Conservation (phyloP, 2,888 invertebrate species). For the Tetranychus piercei region DNA sequence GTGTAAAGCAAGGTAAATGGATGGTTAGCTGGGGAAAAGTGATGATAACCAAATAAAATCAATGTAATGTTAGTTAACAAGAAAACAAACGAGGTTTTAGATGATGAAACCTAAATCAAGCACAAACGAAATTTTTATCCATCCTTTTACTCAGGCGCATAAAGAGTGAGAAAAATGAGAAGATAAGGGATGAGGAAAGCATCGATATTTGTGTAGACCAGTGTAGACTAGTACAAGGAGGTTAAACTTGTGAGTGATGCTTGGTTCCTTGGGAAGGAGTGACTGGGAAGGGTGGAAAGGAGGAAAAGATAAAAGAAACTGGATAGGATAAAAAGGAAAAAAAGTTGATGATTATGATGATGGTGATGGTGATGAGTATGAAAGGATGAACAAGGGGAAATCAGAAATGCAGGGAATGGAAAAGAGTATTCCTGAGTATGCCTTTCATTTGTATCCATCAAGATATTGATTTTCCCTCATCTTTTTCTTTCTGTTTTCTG, state of each 20-base stretch:
- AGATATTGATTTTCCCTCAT: background rate
- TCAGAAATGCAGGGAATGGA: background rate
- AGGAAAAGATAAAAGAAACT: background rate
- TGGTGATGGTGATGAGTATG: background rate
- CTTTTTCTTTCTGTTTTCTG: background rate
- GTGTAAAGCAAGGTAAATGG: background rate
- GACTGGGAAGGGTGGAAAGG: background rate
- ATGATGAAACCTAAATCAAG: background rate
- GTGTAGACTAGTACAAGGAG: background rate
- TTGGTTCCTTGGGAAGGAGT: slow-evolving; percentile 2
- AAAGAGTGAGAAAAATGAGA: background rate
- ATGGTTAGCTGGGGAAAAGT: background rate
- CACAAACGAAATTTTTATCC: background rate
- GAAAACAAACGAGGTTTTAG: background rate
- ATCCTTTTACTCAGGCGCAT: background rate
- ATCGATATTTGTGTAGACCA: background rate
- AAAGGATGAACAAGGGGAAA: slow-evolving; percentile 2
- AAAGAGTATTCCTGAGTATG: background rate
- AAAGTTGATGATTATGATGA: slow-evolving; percentile 1
- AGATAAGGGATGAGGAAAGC: background rate
- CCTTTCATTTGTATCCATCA: background rate
- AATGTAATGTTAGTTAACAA: slow-evolving; percentile 1
- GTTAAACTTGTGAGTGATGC: background rate
- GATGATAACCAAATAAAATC: slow-evolving; percentile 1
- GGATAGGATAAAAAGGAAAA: background rate